These are phyloP conservation scores for Neoniphon sammara DNA, from an alignment of 2,797 vertebrate genomes.

Conservation along the genomic window DNA sequence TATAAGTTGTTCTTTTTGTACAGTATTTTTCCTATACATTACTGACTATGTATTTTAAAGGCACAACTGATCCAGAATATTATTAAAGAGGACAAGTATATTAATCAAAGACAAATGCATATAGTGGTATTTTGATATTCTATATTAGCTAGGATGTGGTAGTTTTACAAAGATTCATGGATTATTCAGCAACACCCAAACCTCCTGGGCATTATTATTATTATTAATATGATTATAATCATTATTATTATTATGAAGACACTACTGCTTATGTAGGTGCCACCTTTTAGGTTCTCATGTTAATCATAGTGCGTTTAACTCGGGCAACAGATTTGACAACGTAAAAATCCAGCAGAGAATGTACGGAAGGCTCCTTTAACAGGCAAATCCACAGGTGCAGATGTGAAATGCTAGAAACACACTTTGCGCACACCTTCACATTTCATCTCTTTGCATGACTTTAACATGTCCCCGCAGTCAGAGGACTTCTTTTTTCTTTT, in stretches of 20 bases:
- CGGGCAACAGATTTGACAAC: conserved; percentile 7
- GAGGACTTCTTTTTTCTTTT: background rate
- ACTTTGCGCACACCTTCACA: no score
- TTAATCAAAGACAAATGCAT: conserved; percentile 62
- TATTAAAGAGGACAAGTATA: conserved; percentile 75
- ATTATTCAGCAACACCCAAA: conserved; percentile 55
- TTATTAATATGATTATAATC: background rate
- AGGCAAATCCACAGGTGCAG: background rate
- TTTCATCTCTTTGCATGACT: background rate
- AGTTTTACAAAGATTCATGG: conserved; percentile 80
- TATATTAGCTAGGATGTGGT: conserved; percentile 79
- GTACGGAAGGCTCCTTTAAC: conserved; percentile 10
- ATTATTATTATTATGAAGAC: conserved; percentile 1
- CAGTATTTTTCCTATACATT: conserved; percentile 96
- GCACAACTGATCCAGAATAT: conserved; percentile 82
- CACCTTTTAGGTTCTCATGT: conserved; percentile 9
- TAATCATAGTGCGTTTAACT: background rate
- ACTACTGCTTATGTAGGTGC: conserved; percentile 35
- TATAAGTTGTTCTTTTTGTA: conserved; percentile 90
- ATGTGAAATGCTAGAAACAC: no score
- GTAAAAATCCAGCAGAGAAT: conserved; percentile 38
- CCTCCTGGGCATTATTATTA: conserved; percentile 64
- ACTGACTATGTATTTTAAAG: conserved; percentile 93
- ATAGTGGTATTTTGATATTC: conserved; percentile 81
- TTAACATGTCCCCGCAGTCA: no score